Evolutionary conservation across 2,113 vertebrate genomes (phyloP).

Genomic region (Elanoides forficatus): DNA sequence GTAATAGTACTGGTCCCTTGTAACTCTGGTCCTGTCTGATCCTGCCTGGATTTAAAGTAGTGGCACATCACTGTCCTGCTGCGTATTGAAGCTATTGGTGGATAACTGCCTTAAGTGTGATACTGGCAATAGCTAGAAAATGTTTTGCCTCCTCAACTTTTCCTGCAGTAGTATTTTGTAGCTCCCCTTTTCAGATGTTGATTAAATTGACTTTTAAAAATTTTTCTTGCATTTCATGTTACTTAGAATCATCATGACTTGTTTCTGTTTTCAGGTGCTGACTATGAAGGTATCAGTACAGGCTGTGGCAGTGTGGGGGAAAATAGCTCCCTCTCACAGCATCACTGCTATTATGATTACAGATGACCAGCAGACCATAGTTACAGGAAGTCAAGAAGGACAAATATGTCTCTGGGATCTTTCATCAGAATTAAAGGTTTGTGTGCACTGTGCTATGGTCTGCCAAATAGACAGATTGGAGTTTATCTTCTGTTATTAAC

Average conservation of each 20-base stretch:
- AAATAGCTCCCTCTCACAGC: slow-evolving; percentile 74
- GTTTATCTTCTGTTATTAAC: neutral
- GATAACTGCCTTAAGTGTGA: neutral
- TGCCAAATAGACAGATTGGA: neutral
- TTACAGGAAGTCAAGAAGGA: slow-evolving; percentile 81
- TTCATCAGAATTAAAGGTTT: slow-evolving; percentile 75
- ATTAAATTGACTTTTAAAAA: neutral
- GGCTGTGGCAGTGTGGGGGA: slow-evolving; percentile 75
- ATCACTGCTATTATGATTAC: slow-evolving; percentile 80
- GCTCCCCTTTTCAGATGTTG: neutral
- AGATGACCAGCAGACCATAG: slow-evolving; percentile 78
- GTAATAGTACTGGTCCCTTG: neutral
- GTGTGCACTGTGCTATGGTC: neutral
- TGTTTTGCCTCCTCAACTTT: neutral
- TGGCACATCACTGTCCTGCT: neutral
- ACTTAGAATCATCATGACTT: neutral
- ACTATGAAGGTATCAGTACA: slow-evolving; percentile 61
- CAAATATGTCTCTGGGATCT: slow-evolving; percentile 82
- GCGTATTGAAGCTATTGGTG: neutral
- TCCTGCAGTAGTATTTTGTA: neutral
- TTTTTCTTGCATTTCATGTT: neutral
- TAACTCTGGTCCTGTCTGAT: neutral
- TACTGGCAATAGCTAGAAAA: neutral
- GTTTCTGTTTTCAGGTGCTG: slow-evolving; percentile 8
- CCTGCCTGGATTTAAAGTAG: neutral